Evolutionary conservation across 2,797 vertebrate genomes (phyloP).

Genomic region (Neosalanx taihuensis): DNA sequence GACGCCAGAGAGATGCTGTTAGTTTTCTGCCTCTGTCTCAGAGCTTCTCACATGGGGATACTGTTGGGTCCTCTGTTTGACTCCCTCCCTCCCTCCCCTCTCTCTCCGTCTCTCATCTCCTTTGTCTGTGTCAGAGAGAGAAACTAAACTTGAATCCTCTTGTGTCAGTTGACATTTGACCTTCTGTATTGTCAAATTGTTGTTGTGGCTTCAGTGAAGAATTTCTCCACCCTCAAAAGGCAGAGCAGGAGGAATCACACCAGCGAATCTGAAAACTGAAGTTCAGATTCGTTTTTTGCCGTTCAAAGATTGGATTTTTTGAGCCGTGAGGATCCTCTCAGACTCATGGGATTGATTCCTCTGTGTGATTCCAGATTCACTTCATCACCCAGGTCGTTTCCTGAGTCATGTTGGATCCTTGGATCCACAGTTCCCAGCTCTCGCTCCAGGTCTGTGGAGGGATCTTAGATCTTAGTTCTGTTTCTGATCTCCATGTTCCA

Average conservation of each 20-base stretch:
- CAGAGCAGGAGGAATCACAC: slow-evolving; percentile 51
- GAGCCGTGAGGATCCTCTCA: slow-evolving; percentile 73
- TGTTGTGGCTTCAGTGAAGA: slow-evolving; percentile 52
- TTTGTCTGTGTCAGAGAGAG: not conserved
- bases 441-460: slow-evolving; percentile 32
- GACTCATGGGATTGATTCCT: slow-evolving; percentile 67
- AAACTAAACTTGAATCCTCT: slow-evolving; percentile 51
- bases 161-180: slow-evolving; percentile 57
- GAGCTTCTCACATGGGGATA: slow-evolving; percentile 5
- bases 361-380: slow-evolving; percentile 68
- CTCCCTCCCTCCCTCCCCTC: slow-evolving; percentile 36
- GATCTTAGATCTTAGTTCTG: slow-evolving; percentile 40
- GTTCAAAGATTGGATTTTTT: slow-evolving; percentile 71
- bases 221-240: slow-evolving; percentile 64
- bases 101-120: not conserved
- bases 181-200: slow-evolving; percentile 63
- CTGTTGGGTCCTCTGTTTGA: slow-evolving; percentile 60
- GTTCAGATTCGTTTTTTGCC: slow-evolving; percentile 69
- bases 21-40: slow-evolving; percentile 3
- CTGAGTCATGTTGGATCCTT: slow-evolving; percentile 47
- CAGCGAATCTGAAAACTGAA: slow-evolving; percentile 61
- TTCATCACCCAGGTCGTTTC: slow-evolving; percentile 60
- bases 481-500: too few relatives aligned
- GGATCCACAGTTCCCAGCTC: slow-evolving; percentile 8
- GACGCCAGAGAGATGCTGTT: slow-evolving; percentile 56